These are phyloP conservation scores for Lathamus discolor DNA, from an alignment of 2,113 vertebrate species.

Conservation along the genomic window DNA sequence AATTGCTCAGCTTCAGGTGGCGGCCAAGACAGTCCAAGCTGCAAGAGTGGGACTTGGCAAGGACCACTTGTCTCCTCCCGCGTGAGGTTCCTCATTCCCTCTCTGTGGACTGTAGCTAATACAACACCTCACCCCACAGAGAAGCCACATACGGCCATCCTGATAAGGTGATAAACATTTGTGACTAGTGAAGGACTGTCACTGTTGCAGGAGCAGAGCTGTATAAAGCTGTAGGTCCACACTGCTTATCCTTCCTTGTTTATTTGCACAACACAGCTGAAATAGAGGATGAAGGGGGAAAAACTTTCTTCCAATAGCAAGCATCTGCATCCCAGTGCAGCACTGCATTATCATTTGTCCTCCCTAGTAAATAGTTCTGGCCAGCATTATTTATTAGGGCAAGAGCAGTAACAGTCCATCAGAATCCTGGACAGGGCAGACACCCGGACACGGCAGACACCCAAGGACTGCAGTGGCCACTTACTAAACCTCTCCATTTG, in stretches of 20 bases:
- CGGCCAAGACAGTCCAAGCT: not conserved
- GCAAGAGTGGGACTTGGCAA: not conserved
- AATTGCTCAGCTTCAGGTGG: not conserved
- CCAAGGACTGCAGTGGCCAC: not conserved
- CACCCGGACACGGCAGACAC: not conserved
- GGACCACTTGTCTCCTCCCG: rapidly evolving
- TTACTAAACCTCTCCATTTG: conserved; percentile 39
- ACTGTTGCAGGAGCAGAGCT: not conserved
- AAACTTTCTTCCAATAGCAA: not conserved
- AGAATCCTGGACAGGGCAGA: not conserved
- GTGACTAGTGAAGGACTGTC: not conserved
- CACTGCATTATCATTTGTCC: not conserved
- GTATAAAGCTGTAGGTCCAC: not conserved
- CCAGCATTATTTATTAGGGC: not conserved
- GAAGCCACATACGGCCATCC: not conserved
- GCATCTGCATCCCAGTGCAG: not conserved
- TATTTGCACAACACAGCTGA: not conserved
- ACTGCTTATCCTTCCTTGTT: not conserved
- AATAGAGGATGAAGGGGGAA: not conserved
- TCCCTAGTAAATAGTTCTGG: not conserved
- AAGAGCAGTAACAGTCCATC: not conserved
- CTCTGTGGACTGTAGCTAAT: not conserved
- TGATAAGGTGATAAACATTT: not conserved
- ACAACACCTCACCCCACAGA: not conserved
- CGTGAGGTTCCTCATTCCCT: not conserved